A percentile compares a stretch with the other conserved stretches of the same genome.
Evolutionary conservation across 1,140 invertebrate species (phyloP).

Genomic region (Trachymyrmex septentrionalis): DNA sequence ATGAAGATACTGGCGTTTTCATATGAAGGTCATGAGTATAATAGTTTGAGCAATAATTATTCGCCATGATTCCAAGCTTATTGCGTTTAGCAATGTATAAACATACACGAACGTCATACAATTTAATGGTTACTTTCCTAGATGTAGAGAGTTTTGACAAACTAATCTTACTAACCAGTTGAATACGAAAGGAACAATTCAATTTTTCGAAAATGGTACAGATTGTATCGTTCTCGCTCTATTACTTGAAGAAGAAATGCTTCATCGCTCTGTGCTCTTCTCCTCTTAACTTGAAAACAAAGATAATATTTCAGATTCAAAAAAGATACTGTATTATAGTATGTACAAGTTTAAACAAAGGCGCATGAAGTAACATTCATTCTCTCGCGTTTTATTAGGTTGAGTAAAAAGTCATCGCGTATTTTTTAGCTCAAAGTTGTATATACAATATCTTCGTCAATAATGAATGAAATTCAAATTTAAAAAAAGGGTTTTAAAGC

Average conservation of each 20-base stretch:
- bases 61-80: slow-evolving; percentile 10
- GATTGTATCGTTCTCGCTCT: background rate
- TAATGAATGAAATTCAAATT: too few relatives aligned
- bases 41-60: slow-evolving; percentile 32
- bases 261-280: background rate
- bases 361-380: background rate
- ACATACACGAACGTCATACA: background rate
- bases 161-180: background rate
- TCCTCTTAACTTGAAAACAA: background rate
- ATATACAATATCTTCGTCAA: too few relatives aligned
- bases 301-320: slow-evolving; percentile 30
- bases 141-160: background rate
- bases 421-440: too few relatives aligned
- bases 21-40: slow-evolving; percentile 35
- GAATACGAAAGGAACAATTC: background rate
- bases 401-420: too few relatives aligned
- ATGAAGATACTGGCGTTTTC: slow-evolving; percentile 53
- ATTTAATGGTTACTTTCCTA: background rate
- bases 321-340: background rate
- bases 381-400: background rate
- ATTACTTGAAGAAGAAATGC: background rate
- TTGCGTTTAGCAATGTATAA: background rate
- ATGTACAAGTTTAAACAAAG: background rate
- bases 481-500: too few relatives aligned
- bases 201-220: background rate